These are phyloP conservation scores for Labeo rohita DNA, from an alignment of 2,113 vertebrate species.

Conservation along the genomic window DNA sequence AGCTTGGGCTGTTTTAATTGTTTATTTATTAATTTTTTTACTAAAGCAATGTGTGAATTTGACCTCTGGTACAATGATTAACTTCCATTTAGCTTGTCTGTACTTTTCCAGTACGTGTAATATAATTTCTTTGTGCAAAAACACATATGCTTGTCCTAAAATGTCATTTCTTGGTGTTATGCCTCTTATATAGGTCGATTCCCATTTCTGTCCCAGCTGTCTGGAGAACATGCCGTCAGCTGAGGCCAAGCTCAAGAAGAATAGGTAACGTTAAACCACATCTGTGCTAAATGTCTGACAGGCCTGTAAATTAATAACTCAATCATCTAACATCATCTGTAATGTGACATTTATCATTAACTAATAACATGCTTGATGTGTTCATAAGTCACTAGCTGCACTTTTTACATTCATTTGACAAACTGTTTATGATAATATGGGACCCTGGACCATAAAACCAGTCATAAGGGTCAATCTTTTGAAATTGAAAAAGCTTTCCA, in stretches of 20 bases:
- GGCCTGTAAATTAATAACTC: neutral
- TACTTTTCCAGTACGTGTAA: neutral
- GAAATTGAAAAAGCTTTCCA: too few species aligned
- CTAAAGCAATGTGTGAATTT: neutral
- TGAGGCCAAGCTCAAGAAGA: conserved; percentile 99
- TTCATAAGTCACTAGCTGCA: neutral
- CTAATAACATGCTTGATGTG: neutral
- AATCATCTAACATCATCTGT: neutral
- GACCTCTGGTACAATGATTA: neutral
- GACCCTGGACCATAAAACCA: too few species aligned
- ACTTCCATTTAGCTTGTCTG: neutral
- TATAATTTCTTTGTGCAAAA: neutral
- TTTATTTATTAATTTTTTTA: neutral
- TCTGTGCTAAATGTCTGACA: neutral
- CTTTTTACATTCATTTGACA: neutral
- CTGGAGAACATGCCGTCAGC: conserved; percentile 99
- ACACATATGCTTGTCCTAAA: neutral
- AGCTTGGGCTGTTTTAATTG: neutral
- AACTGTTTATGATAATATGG: neutral
- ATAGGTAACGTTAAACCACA: conserved; percentile 78
- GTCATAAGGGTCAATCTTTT: too few species aligned
- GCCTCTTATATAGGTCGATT: conserved; percentile 86
- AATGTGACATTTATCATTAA: neutral
- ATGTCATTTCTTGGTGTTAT: neutral
- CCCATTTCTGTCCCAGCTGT: conserved; percentile 98